Conservation (phyloP, 1,140 invertebrate species). For the Leptoteleia sp. region DNA sequence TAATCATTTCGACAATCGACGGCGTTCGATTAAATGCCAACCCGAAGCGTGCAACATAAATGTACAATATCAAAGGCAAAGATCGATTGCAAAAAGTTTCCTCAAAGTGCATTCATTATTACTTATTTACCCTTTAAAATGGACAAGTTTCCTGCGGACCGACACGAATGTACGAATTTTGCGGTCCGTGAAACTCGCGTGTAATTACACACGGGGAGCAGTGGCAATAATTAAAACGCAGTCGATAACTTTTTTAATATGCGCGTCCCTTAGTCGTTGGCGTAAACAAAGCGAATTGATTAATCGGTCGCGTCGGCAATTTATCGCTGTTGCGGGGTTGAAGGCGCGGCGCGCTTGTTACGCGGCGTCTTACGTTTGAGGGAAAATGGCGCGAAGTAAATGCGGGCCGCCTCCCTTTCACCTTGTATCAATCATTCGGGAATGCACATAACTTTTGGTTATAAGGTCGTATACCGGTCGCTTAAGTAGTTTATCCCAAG, state of each 20-base stretch:
- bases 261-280: background rate
- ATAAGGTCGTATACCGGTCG: conserved; percentile 28
- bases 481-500: conserved; percentile 43
- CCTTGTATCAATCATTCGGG: conserved; percentile 24
- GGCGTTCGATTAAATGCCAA: no score
- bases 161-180: no score
- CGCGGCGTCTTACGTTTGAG: background rate
- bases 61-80: no score
- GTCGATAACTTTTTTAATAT: background rate
- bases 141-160: no score
- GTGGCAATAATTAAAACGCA: background rate
- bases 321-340: background rate
- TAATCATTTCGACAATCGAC: no score
- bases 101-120: no score
- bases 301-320: background rate
- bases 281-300: background rate
- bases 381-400: conserved; percentile 1
- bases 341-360: background rate
- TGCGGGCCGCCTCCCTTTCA: conserved; percentile 8
- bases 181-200: no score
- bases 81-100: no score
- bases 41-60: no score
- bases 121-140: background rate
- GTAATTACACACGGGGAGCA: no score
- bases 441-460: conserved; percentile 33